Conservation (phyloP, 1,140 invertebrate species). For the Brachionus sp. region DNA sequence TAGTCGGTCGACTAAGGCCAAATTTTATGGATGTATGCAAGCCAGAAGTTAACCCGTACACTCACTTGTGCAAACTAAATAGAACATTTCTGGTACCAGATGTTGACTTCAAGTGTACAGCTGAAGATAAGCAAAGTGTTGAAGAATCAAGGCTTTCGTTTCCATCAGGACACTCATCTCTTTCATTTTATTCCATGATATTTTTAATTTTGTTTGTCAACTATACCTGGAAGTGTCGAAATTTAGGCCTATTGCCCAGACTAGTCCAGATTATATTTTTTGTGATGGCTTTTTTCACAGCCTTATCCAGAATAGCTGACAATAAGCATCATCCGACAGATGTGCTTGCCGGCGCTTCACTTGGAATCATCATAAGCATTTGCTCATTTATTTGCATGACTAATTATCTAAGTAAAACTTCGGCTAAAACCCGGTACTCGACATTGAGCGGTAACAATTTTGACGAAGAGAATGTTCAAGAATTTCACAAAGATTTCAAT, state of each 20-base stretch:
- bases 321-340: constrained; percentile 91
- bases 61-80: constrained; percentile 45
- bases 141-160: constrained; percentile 61
- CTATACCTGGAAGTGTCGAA: background rate
- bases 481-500: background rate
- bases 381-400: constrained; percentile 29
- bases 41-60: constrained; percentile 51
- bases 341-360: constrained; percentile 65
- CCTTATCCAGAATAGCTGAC: constrained; percentile 75
- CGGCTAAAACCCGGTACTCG: background rate
- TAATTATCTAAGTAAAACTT: background rate
- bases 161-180: constrained; percentile 65
- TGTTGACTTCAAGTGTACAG: constrained; percentile 56
- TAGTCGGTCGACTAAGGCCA: constrained; percentile 80
- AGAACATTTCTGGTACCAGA: constrained; percentile 53
- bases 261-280: constrained; percentile 1
- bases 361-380: constrained; percentile 64
- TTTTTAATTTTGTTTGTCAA: constrained; percentile 29
- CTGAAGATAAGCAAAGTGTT: constrained; percentile 47
- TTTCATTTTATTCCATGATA: constrained; percentile 51
- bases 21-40: constrained; percentile 74
- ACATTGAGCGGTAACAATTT: background rate
- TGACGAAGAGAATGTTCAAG: background rate
- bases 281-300: constrained; percentile 26
- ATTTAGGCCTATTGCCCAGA: background rate